Evolutionary conservation across 2,113 vertebrate genomes (phyloP).

Genomic region (Ceuthmochares aereus): DNA sequence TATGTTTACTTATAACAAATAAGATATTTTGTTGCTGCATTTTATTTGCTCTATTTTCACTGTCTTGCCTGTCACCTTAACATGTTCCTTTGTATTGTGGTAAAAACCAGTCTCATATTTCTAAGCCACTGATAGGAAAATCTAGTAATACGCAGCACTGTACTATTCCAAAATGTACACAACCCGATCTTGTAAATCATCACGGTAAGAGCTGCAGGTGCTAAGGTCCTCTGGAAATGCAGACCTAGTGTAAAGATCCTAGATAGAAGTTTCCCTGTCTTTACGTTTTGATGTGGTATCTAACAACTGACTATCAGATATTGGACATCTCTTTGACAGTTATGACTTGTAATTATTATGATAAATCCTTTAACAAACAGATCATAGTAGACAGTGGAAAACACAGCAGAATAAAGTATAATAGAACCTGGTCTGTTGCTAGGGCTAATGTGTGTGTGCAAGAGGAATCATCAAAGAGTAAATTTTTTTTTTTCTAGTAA

Average conservation of each 20-base stretch:
- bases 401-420: neutral
- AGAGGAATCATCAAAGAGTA: neutral
- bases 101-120: neutral
- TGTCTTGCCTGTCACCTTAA: neutral
- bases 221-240: neutral
- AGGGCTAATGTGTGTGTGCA: neutral
- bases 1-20: neutral
- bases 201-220: neutral
- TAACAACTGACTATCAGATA: neutral
- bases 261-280: neutral
- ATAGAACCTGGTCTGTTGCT: neutral
- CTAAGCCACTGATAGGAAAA: neutral
- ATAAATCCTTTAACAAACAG: constrained; percentile 44
- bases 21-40: neutral
- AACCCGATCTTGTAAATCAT: neutral
- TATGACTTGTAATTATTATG: constrained; percentile 39
- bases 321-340: constrained; percentile 23
- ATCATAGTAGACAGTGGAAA: neutral
- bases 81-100: neutral
- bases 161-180: neutral
- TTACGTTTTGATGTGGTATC: neutral
- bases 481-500: neutral
- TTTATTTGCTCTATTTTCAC: neutral
- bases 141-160: neutral
- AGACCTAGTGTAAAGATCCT: neutral